These are phyloP conservation scores for Chaetophractus vellerosus DNA, from an alignment of 2,797 vertebrate species.

Conservation along the genomic window DNA sequence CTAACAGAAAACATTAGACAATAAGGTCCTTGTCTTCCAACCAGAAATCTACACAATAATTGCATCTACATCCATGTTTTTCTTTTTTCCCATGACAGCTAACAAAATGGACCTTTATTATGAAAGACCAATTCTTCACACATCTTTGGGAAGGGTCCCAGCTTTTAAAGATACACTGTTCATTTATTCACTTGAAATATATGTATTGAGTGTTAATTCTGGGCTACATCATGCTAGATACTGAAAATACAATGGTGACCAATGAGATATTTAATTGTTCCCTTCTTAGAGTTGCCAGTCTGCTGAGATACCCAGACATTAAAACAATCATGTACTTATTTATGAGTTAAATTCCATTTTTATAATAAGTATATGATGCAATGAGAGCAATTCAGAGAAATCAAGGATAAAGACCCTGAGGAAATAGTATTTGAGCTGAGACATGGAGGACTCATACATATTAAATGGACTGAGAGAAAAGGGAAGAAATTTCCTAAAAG, in stretches of 20 bases:
- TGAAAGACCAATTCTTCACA: neutral
- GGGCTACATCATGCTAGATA: neutral
- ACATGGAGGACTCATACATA: neutral
- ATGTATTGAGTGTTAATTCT: neutral
- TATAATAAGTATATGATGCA: neutral
- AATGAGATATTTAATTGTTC: neutral
- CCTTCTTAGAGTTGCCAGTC: neutral
- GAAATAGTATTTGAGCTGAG: neutral
- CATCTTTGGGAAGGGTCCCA: neutral
- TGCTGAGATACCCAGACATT: neutral
- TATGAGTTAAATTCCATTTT: neutral
- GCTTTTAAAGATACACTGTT: neutral
- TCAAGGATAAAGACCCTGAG: neutral
- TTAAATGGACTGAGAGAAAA: neutral
- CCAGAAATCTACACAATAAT: neutral
- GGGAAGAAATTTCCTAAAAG: neutral
- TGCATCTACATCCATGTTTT: neutral
- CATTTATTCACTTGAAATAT: slow-evolving; percentile 8
- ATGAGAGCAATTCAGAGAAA: neutral
- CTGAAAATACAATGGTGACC: neutral
- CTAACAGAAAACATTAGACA: neutral
- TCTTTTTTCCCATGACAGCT: neutral
- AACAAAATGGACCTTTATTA: neutral
- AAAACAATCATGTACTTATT: neutral
- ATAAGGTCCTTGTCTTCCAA: neutral